Base-by-base conservation (phyloP, 2,113 vertebrate genomes). In the Pomatostomus ruficeps region DNA sequence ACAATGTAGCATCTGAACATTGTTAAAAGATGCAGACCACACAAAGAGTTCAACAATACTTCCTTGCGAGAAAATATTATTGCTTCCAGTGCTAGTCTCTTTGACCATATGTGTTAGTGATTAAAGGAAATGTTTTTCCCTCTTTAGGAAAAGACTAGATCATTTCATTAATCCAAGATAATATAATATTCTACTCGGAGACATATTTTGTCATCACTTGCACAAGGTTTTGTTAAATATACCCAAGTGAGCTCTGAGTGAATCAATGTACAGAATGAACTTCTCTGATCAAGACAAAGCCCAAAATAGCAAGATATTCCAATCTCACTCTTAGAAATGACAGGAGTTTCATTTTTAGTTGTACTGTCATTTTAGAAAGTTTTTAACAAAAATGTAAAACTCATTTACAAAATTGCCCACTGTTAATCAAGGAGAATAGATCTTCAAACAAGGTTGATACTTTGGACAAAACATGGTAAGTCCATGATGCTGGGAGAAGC, bases 21-120 rank as follows among this genome's bases (percentile, higher is more conserved):
- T 87, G 92, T 96, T 96, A 96, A 94, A 94, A 80, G 74, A 92
- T 67, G 85, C 77, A 96, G 96, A 97, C 95, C 97, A 96, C 96
- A 97, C 96, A 97, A 70, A 83, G 55, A 85, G 91, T 87, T 95
- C 95, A 96, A 93, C 87, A 96, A 94, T 89, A 84, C 86, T 95
- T 93, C 72, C 91, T 89, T 92, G 77, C 86, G 89, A 94, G 92
- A 91, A 95, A 93, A 88, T 76, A 81, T 86, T 86, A 95, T 93
- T 95, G 65, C 85, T 94, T 95, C 81, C 91, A 94, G 88, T 91
- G 76, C 81, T 74, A 57, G 72, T 80, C 33, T 73, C 52, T 90
- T 78, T 83, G 61, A 73, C 92, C 88, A 96, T 92, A 87, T 94
- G 92, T 74, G 86, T 57, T 84, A 62, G 92, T 75, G 89, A 88